Base-by-base conservation (phyloP, 2,888 invertebrate genomes). In the Nineta flava region DNA sequence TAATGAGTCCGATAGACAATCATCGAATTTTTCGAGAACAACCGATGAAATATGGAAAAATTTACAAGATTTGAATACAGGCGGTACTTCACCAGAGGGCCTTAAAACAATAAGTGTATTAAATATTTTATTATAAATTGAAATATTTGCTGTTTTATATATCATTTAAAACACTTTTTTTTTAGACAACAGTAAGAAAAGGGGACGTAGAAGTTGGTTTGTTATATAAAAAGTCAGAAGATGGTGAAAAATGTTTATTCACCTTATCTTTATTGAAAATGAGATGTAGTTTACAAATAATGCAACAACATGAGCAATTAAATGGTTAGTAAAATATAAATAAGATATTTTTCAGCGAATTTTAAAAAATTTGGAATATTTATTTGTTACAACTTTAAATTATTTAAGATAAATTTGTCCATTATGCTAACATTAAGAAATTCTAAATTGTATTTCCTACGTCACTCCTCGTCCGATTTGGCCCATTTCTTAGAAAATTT, bases 1-100 rank as follows among this genome's bases (percentile, higher is more conserved):
- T 2, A 77, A 76, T 57, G 66, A 75, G 55, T 82, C 82, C 59
- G 74, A 71, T 44, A 73, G 74, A 53, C 76, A 76, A 64, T 70
- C 78, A 48, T 71, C 70, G 53, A 76, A 76, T 55, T 71, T 73
- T 52, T 67, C 75, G 51, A 73, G 75, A 50, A 77, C 77, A 9
- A 82, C 81, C 4, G 79, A 80, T 3, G 82, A 83, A 62, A 72
- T 82, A 59, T 83, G 83, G 83, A 72, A 79, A 57, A 75, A 76
- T 19, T 69, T 82, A 47, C 75, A 48, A 48, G 31, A 48, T 48
- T 16, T 48, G n/a, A 38, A 38, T 15, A 7, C 26, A 7, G 26
- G 26, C 7, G 26, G 26, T 26, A 7, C 7, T 26, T 26, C 26
- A 7, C 26, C 26, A 26, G 26, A 26, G 7, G 26, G 26, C 2